Evolutionary conservation across 2,888 invertebrate species (phyloP), one percentile per base, ranked within the genome.

Genomic region (Acanthosepion lycidas): DNA sequence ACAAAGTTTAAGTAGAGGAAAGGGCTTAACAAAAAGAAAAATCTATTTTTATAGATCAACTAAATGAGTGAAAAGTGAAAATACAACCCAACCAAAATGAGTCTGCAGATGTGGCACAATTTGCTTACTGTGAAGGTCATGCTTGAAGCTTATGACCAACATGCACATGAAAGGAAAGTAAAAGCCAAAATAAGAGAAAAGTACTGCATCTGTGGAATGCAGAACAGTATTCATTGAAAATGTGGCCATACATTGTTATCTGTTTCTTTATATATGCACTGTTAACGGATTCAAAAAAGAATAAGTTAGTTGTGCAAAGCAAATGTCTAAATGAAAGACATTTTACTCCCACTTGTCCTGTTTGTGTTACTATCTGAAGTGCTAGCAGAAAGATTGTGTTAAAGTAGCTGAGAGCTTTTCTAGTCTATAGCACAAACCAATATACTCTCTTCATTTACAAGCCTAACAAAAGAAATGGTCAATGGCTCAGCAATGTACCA

Each of bases 101-200:
- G 78, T 78, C 78, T 78, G 78, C 78, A 78, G 78, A 78, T 78
- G 78, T 78, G 33, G 78, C 78, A 78, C 78, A 78, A 33, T n/a
- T 78, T 78, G n/a, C 78, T 78, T 78, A 33, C 78, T 78, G 15
- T 78, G 78, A 33, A 78, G 78, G 78, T 78, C 78, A 78, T 33
- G 78, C n/a, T 78, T n/a, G 78, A 33, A 78, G 78, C 78, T 78
- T 78, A 12, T 18, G 78, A 78, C 78, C 78, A 18, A 78, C n/a
- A 78, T 78, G 78, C 78, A 78, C 12, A 26, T 28, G 48, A 48
- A 49, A 92, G 33, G 51, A 51, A 92, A 15, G 51, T 48, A 23
- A 51, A 48, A 42, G 9, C 49, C 28, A 49, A 23, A 92, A 51
- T 48, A 91, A 42, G 42, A 49, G 28, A 49, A 92, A 92, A 92